Evolutionary conservation across 1,140 invertebrate genomes (phyloP).

Genomic region (Monochamus saltuarius): DNA sequence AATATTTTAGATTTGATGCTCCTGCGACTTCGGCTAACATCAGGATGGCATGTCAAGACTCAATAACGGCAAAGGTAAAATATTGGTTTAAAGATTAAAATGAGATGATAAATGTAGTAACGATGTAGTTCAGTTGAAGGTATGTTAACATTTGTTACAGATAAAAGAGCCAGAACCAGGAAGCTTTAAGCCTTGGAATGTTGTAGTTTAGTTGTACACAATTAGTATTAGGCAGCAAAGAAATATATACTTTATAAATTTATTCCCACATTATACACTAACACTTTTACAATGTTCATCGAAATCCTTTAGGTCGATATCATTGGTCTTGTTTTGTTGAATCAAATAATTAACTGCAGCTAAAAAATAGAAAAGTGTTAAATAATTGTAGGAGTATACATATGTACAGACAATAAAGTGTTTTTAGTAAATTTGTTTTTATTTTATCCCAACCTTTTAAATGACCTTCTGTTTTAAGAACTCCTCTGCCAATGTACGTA

Average conservation of each 20-base stretch:
- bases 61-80: constrained; percentile 75
- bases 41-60: constrained; percentile 85
- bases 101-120: not conserved
- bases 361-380: constrained; percentile 24
- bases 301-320: constrained; percentile 39
- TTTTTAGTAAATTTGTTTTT: not conserved
- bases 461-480: constrained; percentile 38
- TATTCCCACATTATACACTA: not conserved
- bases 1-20: constrained; percentile 73
- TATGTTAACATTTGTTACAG: constrained; percentile 50
- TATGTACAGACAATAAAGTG: not conserved
- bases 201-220: constrained; percentile 38
- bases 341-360: constrained; percentile 44
- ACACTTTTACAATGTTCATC: constrained; percentile 35
- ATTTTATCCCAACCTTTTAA: constrained; percentile 40
- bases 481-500: constrained; percentile 41
- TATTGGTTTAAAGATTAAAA: constrained; percentile 2
- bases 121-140: not conserved
- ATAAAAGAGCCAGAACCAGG: constrained; percentile 53
- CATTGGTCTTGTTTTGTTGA: constrained; percentile 27
- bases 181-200: constrained; percentile 62
- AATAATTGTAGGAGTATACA: not conserved
- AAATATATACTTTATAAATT: not conserved
- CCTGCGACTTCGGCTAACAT: constrained; percentile 89
- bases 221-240: not conserved